Evolutionary conservation across 2,113 vertebrate species (phyloP).

Genomic region (Acrocephalus arundinaceus): DNA sequence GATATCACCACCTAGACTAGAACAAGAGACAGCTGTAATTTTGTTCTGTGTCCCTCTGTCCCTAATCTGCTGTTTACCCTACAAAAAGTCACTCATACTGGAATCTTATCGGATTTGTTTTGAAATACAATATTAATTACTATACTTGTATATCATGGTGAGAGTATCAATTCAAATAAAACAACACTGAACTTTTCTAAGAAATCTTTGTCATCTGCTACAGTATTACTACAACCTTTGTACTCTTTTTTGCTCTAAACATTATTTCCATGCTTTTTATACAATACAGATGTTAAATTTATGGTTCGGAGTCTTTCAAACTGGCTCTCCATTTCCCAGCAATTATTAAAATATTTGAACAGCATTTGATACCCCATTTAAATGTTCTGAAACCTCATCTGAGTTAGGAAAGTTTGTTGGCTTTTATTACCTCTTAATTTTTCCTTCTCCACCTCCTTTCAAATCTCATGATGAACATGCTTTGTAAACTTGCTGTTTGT

Average conservation of each 20-base stretch:
- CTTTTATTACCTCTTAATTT: slow-evolving; percentile 12
- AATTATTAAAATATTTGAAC: slow-evolving; percentile 58
- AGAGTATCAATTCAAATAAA: neutral
- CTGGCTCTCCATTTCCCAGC: neutral
- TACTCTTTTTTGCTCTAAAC: neutral
- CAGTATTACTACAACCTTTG: neutral
- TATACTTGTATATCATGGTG: neutral
- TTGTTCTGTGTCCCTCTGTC: neutral
- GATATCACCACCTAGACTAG: neutral
- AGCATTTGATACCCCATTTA: slow-evolving; percentile 29
- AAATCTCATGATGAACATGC: neutral
- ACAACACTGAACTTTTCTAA: neutral
- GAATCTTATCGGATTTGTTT: neutral
- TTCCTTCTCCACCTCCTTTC: neutral
- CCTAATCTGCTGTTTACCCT: neutral
- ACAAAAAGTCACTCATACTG: neutral
- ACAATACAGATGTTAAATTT: slow-evolving; percentile 47
- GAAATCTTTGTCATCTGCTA: slow-evolving; percentile 1
- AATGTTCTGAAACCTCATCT: neutral
- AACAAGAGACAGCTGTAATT: neutral
- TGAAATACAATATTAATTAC: neutral
- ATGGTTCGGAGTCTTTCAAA: slow-evolving; percentile 51
- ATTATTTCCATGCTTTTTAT: slow-evolving; percentile 21
- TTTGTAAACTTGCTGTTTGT: slow-evolving; percentile 11
- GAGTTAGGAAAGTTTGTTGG: slow-evolving; percentile 45